Conservation (phyloP, 1,140 invertebrate genomes). For the Melipona quadrifasciata region DNA sequence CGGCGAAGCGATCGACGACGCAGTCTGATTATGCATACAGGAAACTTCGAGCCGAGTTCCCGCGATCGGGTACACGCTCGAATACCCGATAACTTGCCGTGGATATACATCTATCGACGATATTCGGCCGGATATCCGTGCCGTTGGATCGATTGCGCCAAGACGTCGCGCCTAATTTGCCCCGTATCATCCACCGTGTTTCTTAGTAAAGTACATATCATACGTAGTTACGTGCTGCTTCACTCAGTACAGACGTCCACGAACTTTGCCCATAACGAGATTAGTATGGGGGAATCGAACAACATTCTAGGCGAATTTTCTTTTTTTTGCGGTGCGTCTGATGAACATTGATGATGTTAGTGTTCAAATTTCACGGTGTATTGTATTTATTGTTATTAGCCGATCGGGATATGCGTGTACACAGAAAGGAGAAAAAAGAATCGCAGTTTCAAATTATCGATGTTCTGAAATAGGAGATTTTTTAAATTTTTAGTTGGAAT, state of each 20-base stretch:
- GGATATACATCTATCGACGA: conserved; percentile 13
- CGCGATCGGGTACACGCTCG: background rate
- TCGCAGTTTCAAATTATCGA: too few species aligned
- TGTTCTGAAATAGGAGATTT: too few species aligned
- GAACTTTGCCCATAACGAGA: background rate
- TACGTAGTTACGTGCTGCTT: background rate
- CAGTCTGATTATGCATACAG: conserved; percentile 40
- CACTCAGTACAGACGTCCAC: background rate
- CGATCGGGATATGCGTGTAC: too few species aligned
- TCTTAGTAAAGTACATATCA: background rate
- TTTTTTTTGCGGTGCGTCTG: too few species aligned
- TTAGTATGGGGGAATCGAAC: too few species aligned
- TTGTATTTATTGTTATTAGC: too few species aligned
- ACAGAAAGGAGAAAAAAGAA: too few species aligned
- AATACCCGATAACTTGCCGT: conserved; percentile 23
- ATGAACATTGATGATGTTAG: too few species aligned
- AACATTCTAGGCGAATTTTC: background rate
- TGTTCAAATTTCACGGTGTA: too few species aligned
- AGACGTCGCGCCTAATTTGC: background rate
- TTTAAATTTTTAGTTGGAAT: too few species aligned
- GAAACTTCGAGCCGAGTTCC: conserved; percentile 16
- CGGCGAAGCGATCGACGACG: conserved; percentile 17
- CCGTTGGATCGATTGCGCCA: background rate
- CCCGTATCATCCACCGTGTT: background rate
- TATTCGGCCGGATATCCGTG: conserved; percentile 16